Percentiles rank a stretch among this genome's conserved stretches.
These are phyloP conservation scores for Galago senegalensis DNA, from an alignment of 2,797 vertebrate genomes.

Conservation along the genomic window DNA sequence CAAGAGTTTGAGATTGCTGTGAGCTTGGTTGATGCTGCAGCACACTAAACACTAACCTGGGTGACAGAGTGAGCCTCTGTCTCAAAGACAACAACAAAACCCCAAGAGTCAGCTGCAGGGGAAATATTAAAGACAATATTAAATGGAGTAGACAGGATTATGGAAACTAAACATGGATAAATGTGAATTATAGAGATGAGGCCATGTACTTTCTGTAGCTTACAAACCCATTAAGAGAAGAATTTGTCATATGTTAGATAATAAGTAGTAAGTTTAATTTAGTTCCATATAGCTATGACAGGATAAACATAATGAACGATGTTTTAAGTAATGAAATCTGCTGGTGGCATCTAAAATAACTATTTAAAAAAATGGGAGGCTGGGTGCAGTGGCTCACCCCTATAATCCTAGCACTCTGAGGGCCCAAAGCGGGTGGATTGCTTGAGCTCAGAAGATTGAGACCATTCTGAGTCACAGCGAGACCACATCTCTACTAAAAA, in stretches of 20 bases:
- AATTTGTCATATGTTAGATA: constrained; percentile 13
- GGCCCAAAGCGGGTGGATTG: no score
- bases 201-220: constrained; percentile 4
- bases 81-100: no score
- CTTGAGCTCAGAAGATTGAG: no score
- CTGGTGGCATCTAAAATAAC: not conserved
- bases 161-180: not conserved
- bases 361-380: not conserved
- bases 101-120: not conserved
- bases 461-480: no score
- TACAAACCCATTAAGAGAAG: not conserved
- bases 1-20: no score
- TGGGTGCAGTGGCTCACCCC: no score
- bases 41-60: no score
- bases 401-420: no score
- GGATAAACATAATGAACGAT: not conserved
- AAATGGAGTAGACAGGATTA: not conserved
- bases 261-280: not conserved
- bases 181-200: not conserved
- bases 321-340: constrained; percentile 34
- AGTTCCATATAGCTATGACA: not conserved
- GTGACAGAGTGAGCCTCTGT: no score
- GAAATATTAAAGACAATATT: constrained; percentile 39
- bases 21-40: no score
- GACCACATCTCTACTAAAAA: no score